Evolutionary conservation across 2,888 invertebrate genomes (phyloP), one percentile per base, ranked within the genome.

Genomic region (Agonopterix subpropinquella): DNA sequence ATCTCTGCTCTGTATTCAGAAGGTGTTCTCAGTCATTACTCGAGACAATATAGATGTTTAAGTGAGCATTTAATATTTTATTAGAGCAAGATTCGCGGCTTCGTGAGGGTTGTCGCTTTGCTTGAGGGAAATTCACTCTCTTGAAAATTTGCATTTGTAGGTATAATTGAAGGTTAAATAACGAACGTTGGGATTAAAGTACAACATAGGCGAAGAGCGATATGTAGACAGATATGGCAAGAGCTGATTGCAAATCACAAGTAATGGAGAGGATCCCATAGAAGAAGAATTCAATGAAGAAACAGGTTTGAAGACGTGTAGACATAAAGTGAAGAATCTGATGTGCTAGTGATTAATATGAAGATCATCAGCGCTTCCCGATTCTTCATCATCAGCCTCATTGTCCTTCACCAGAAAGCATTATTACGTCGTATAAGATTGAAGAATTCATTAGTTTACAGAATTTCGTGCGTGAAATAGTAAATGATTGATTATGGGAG

Each of bases 1-100:
- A 68, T 71, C 73, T 62, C 60, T 53, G 55, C 65, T 80, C 76
- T 71, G 80, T 86, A 86, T 86, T 86, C 86, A 77, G 78, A 86
- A 86, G 86, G 86, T 86, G 86, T 83, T 84, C 75, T 67, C 65
- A 76, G 77, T 80, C 81, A 73, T 86, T 84, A 80, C 76, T 80
- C 75, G 70, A 59, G 58, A 70, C 76, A 77, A 77, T 83, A 84
- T 78, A 80, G 80, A 83, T 83, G 83, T 76, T 84, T 81, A 81
- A 81, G 77, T 68, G 72, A 67, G 67, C 73, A 70, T 75, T 81
- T 84, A 71, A 78, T 84, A 80, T 83, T 84, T 85, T 83, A 86
- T 78, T 83, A 77, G 68, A 64, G 77, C 80, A 78, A 81, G 80
- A 79, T 79, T 83, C 78, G 77, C 76, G 71, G 62, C 60, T 53